phyloP scores from a whole-genome alignment of 1,140 invertebrate species.

The Mylabris phalerata region DNA sequence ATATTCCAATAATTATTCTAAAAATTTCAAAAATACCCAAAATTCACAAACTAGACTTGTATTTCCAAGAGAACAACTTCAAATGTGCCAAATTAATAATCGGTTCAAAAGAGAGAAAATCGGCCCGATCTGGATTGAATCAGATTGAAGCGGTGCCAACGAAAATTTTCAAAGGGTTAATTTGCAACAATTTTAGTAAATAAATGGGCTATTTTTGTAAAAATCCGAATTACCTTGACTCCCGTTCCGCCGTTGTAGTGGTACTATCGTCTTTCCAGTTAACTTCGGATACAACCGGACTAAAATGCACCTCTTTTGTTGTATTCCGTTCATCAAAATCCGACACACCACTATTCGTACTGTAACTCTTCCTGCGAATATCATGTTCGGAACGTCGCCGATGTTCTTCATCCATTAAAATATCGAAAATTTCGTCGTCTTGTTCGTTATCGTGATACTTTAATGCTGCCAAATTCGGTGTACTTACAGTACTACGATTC shows the following conservation, averaged over 20 bases:
- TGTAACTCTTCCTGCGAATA: slow-evolving; percentile 35
- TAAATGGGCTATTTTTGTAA: slow-evolving; percentile 4
- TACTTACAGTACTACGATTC: slow-evolving; percentile 44
- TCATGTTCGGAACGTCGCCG: slow-evolving; percentile 50
- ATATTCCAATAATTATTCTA: too few relatives aligned
- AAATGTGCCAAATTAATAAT: neutral
- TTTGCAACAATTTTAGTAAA: neutral
- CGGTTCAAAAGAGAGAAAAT: too few relatives aligned
- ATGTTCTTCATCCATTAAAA: slow-evolving; percentile 40
- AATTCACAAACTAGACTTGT: too few relatives aligned
- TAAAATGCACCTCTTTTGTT: slow-evolving; percentile 55
- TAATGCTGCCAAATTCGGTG: slow-evolving; percentile 52
- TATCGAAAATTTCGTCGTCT: slow-evolving; percentile 26
- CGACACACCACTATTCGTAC: slow-evolving; percentile 32
- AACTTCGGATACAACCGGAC: slow-evolving; percentile 64
- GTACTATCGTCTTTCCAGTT: slow-evolving; percentile 54
- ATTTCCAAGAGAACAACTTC: too few relatives aligned
- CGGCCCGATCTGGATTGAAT: too few relatives aligned
- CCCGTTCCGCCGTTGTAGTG: slow-evolving; percentile 27
- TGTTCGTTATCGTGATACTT: slow-evolving; percentile 31
- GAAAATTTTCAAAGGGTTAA: neutral
- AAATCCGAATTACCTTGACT: slow-evolving; percentile 18
- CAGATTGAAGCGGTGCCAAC: too few relatives aligned
- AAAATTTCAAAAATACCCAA: too few relatives aligned
- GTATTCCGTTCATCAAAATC: slow-evolving; percentile 33